phyloP scores from a whole-genome alignment of 1,140 invertebrate species.

The Fopius arisanus region DNA sequence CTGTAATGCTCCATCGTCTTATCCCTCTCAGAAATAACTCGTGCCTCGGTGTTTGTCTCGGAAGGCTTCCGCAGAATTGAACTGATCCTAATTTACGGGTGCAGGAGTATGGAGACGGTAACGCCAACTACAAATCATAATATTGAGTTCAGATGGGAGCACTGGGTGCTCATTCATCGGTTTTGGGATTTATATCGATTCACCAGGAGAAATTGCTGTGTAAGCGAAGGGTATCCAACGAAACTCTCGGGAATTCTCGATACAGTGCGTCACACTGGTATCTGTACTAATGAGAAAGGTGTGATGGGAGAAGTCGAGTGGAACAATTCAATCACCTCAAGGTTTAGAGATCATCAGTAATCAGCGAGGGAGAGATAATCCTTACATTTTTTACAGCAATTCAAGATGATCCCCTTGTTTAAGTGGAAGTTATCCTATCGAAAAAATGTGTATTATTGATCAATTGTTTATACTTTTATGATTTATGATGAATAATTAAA shows the following conservation, averaged over 20 bases:
- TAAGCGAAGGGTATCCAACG: background rate
- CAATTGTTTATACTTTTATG: no score
- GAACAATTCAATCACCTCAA: background rate
- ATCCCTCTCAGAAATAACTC: slow-evolving; percentile 1
- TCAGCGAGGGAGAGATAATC: no score
- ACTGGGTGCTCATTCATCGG: slow-evolving; percentile 19
- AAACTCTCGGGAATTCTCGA: background rate
- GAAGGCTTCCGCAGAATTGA: slow-evolving; percentile 34
- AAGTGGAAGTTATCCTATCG: no score
- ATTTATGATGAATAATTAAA: no score
- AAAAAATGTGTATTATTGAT: no score
- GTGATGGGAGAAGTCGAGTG: no score
- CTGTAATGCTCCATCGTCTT: background rate
- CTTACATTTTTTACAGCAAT: no score
- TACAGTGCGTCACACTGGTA: background rate
- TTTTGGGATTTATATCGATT: slow-evolving; percentile 33
- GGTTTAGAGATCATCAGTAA: background rate
- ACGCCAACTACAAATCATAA: slow-evolving; percentile 44
- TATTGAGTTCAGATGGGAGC: slow-evolving; percentile 19
- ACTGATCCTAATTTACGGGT: slow-evolving; percentile 51
- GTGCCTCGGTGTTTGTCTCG: slow-evolving; percentile 11
- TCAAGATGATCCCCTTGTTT: no score
- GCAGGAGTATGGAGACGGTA: background rate
- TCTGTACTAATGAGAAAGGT: background rate
- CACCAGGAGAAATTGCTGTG: background rate